Conservation (phyloP, 2,797 vertebrate genomes). For the Pteropus rufus region DNA sequence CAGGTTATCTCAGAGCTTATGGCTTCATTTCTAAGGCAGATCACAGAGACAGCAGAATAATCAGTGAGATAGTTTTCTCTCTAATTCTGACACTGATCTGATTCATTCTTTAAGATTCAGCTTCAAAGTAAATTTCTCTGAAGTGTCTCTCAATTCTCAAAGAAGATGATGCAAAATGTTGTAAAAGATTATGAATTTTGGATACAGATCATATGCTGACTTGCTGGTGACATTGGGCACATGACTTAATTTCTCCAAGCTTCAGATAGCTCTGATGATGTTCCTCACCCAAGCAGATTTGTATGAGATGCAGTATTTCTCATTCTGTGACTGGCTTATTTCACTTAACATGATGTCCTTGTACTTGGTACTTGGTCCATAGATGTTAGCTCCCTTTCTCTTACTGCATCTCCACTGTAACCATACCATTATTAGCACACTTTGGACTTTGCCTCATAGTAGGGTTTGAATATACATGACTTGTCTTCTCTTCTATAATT, state of each 20-base stretch:
- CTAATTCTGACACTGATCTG: background rate
- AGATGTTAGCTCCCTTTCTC: background rate
- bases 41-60: background rate
- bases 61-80: background rate
- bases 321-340: too few species aligned
- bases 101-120: background rate
- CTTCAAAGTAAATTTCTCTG: slow-evolving; percentile 19
- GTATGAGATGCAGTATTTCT: background rate
- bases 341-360: too few species aligned
- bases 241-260: background rate
- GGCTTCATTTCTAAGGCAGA: background rate
- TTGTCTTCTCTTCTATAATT: background rate
- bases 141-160: background rate
- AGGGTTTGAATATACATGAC: background rate
- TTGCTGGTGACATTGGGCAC: background rate
- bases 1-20: background rate
- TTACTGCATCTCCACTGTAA: background rate
- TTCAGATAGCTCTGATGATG: background rate
- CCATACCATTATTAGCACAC: background rate
- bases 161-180: background rate
- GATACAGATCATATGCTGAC: background rate
- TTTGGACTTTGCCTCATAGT: background rate
- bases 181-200: background rate
- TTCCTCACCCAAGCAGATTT: background rate
- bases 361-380: background rate